These are phyloP conservation scores for Drosophila nigritarsus DNA, from an alignment of 2,888 invertebrate species.

Conservation along the genomic window DNA sequence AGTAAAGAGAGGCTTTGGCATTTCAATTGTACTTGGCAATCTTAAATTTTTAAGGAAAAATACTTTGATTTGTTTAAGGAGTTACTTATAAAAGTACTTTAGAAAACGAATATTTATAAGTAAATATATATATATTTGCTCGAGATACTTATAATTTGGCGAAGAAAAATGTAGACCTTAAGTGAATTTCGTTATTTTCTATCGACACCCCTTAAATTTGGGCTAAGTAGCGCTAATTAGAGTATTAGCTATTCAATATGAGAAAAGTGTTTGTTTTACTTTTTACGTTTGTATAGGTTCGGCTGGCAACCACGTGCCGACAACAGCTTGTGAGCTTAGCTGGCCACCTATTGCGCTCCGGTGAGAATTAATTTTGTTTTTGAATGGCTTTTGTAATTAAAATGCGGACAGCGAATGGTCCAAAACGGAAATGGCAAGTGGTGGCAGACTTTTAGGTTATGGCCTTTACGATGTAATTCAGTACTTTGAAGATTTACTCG, in stretches of 20 bases:
- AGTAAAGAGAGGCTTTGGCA: neutral
- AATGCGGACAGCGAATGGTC: constrained; percentile 48
- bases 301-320: constrained; percentile 65
- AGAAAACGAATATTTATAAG: neutral
- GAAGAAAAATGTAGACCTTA: neutral
- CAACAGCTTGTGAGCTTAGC: constrained; percentile 49
- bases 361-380: constrained; percentile 66
- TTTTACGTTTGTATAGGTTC: constrained; percentile 21
- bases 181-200: neutral
- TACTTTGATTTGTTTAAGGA: neutral
- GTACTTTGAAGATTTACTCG: constrained; percentile 33
- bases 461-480: neutral
- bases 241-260: constrained; percentile 19
- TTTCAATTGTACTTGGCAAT: neutral
- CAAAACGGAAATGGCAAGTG: constrained; percentile 3
- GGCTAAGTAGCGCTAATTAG: constrained; percentile 3
- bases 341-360: constrained; percentile 36
- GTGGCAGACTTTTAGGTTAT: neutral
- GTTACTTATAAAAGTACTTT: neutral
- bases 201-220: neutral
- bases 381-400: constrained; percentile 72
- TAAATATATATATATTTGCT: neutral
- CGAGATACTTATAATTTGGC: neutral
- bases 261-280: neutral
- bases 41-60: neutral